Evolutionary conservation across 2,113 vertebrate species (phyloP).

Genomic region (Piprites chloris): DNA sequence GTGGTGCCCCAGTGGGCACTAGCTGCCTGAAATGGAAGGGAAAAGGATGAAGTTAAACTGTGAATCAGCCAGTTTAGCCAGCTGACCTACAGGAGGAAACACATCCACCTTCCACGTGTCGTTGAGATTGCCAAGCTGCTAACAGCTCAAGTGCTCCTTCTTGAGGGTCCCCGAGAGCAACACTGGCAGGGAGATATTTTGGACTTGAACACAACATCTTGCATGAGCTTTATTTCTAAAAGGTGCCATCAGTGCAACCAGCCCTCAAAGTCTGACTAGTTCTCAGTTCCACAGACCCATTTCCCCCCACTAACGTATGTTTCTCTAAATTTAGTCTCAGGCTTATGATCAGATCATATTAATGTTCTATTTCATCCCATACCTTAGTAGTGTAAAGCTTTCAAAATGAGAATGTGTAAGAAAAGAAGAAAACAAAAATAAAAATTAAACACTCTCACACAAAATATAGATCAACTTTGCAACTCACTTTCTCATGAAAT

Average conservation of each 20-base stretch:
- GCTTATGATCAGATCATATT: background rate
- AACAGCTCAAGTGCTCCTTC: background rate
- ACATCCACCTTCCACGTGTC: background rate
- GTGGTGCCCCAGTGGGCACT: slow-evolving; percentile 25
- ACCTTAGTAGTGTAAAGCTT: background rate
- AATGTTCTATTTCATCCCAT: background rate
- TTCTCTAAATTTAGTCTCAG: background rate
- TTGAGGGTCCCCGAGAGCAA: background rate
- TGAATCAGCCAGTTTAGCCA: background rate
- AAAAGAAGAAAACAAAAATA: background rate
- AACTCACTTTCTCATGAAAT: background rate
- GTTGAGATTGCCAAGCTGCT: background rate
- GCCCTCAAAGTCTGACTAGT: background rate
- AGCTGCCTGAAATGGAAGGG: slow-evolving; percentile 59
- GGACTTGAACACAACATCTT: background rate
- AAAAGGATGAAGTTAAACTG: slow-evolving; percentile 38
- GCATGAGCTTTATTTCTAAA: background rate
- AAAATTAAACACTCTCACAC: background rate
- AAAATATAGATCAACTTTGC: background rate
- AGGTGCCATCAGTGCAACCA: background rate
- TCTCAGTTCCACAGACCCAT: background rate
- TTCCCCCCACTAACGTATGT: background rate
- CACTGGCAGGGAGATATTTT: background rate
- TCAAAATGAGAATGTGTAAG: background rate
- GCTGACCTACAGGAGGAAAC: background rate